Percentiles rank a stretch among this genome's conserved stretches.
These are phyloP conservation scores for Epinephelus coioides DNA, from an alignment of 2,797 vertebrate species.

Conservation along the genomic window DNA sequence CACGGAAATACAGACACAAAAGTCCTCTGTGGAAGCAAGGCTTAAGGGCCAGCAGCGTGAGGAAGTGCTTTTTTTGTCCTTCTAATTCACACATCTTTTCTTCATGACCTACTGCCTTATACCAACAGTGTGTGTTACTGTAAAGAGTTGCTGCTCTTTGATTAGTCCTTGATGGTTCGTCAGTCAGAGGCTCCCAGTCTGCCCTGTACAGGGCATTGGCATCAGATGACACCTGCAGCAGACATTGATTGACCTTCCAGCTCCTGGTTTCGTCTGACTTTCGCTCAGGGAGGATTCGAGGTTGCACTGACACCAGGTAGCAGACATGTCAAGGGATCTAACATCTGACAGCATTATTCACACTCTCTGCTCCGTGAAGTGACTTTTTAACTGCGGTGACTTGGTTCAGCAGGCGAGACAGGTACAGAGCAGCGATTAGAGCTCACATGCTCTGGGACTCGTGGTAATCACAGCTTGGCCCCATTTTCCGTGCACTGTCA, in stretches of 20 bases:
- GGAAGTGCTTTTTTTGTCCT: too few species aligned
- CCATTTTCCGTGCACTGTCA: conserved; percentile 47
- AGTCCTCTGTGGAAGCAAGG: too few species aligned
- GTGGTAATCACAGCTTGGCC: conserved; percentile 39
- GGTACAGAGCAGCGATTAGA: conserved; percentile 5
- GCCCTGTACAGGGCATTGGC: conserved; percentile 23
- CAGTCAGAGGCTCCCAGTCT: conserved; percentile 10
- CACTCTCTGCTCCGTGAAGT: not conserved
- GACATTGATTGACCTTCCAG: conserved; percentile 67
- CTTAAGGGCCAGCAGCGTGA: too few species aligned
- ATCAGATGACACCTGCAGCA: conserved; percentile 65
- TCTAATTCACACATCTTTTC: too few species aligned
- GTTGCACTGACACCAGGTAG: conserved; percentile 22
- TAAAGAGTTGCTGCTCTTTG: conserved; percentile 19
- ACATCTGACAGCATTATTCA: conserved; percentile 24
- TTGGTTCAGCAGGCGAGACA: conserved; percentile 38
- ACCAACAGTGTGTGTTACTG: not conserved
- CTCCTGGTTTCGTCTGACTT: conserved; percentile 62
- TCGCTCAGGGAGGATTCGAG: conserved; percentile 38
- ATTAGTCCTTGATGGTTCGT: conserved; percentile 46
- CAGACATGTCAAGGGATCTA: not conserved
- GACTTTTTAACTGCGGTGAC: not conserved
- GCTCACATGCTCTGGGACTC: conserved; percentile 3
- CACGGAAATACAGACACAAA: too few species aligned
- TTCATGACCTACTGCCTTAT: not conserved